phyloP scores from a whole-genome alignment of 2,113 vertebrate species.

The Irena cyanogastra region DNA sequence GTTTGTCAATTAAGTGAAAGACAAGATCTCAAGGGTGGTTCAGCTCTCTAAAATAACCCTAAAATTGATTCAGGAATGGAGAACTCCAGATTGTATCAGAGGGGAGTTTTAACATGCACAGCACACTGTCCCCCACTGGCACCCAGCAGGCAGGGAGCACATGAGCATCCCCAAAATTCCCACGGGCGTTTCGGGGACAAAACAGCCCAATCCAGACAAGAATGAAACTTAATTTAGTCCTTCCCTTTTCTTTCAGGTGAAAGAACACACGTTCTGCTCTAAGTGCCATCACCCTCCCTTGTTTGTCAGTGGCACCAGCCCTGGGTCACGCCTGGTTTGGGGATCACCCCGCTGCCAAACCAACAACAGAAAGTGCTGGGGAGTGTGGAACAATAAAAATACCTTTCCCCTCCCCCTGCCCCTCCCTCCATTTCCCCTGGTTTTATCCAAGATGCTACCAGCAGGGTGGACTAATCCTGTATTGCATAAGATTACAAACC shows the following conservation, averaged over 20 bases:
- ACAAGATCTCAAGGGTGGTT: neutral
- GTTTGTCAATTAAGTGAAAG: neutral
- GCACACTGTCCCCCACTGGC: neutral
- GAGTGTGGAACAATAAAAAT: neutral
- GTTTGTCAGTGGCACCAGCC: neutral
- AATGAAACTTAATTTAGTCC: neutral
- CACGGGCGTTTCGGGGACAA: accelerated
- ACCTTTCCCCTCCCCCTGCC: accelerated
- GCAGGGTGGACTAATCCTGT: neutral
- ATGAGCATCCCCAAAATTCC: neutral
- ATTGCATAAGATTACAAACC: neutral
- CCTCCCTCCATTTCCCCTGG: accelerated
- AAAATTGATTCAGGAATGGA: neutral
- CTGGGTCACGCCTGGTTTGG: neutral
- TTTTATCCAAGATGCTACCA: neutral
- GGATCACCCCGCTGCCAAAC: neutral
- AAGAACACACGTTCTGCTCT: neutral
- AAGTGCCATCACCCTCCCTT: neutral
- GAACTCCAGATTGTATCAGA: neutral
- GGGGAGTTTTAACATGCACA: neutral
- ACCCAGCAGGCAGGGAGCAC: neutral
- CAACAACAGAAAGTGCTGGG: neutral
- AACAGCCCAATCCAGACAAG: neutral
- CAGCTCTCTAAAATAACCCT: neutral
- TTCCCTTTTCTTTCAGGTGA: neutral